phyloP scores from a whole-genome alignment of 1,140 invertebrate species.

The Bombus ignitus region DNA sequence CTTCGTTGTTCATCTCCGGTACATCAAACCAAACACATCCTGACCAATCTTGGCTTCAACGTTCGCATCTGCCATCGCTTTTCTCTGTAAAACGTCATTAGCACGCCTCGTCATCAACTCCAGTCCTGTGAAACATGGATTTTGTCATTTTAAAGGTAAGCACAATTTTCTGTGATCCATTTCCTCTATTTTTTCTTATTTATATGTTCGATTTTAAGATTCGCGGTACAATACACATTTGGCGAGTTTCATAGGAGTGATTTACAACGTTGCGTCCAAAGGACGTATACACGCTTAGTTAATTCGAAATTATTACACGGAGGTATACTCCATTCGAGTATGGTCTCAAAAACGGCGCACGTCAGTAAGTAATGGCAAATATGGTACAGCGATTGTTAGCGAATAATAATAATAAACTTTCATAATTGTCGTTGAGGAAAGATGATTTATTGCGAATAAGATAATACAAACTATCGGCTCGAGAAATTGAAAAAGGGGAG shows the following conservation, averaged over 20 bases:
- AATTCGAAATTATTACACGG: not conserved
- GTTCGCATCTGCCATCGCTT: not conserved
- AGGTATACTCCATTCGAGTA: not conserved
- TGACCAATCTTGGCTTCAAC: not conserved
- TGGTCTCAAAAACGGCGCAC: not conserved
- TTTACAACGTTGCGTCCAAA: not conserved
- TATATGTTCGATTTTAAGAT: not conserved
- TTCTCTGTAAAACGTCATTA: conserved; percentile 7
- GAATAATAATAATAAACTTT: not conserved
- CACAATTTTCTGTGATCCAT: not conserved
- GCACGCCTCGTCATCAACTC: not conserved
- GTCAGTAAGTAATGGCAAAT: not conserved
- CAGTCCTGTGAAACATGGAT: conserved; percentile 62
- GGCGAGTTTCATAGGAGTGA: not conserved
- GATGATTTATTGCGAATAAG: not conserved
- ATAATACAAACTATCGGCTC: not conserved
- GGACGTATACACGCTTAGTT: not conserved
- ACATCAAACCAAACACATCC: not conserved
- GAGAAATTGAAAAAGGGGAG: not conserved
- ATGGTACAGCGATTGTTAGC: not conserved
- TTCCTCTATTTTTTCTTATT: not conserved
- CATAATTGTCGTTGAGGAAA: not conserved
- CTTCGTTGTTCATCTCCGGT: not conserved
- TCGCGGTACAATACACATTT: not conserved
- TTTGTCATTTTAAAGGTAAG: conserved; percentile 73